Evolutionary conservation across 2,113 vertebrate species (phyloP).

Genomic region (Hylia prasina): DNA sequence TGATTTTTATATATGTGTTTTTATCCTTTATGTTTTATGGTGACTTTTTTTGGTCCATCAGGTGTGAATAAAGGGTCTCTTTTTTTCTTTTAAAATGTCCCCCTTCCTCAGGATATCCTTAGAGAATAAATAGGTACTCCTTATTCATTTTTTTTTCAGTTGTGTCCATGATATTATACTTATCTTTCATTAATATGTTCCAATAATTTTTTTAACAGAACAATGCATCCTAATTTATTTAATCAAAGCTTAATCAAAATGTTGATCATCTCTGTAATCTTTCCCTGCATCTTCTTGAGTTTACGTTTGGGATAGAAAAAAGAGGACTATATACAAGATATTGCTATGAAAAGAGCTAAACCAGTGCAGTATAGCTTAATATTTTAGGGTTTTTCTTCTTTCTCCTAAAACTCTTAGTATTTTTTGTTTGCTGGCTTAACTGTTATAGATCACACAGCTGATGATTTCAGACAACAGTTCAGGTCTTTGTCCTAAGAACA

Average conservation of each 20-base stretch:
- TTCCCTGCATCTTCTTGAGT: not conserved
- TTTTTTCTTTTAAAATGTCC: not conserved
- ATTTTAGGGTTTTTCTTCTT: not conserved
- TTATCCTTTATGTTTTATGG: not conserved
- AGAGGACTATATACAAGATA: not conserved
- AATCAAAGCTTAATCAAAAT: not conserved
- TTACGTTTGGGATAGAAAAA: not conserved
- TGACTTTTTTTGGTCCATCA: not conserved
- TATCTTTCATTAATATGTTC: not conserved
- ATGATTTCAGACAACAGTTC: not conserved
- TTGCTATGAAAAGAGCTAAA: not conserved
- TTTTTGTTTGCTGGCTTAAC: not conserved
- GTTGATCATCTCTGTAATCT: not conserved
- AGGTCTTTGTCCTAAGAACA: not conserved
- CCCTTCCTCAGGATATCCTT: not conserved
- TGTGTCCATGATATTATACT: not conserved
- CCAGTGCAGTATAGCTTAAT: not conserved
- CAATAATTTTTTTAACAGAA: not conserved
- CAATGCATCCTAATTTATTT: not conserved
- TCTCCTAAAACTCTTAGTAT: not conserved
- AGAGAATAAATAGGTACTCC: not conserved
- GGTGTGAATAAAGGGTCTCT: not conserved
- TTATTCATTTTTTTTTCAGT: not conserved
- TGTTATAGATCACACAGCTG: not conserved
- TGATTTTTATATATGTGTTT: not conserved